Conservation (phyloP, 1,140 invertebrate species). For the Harpegnathos saltator region DNA sequence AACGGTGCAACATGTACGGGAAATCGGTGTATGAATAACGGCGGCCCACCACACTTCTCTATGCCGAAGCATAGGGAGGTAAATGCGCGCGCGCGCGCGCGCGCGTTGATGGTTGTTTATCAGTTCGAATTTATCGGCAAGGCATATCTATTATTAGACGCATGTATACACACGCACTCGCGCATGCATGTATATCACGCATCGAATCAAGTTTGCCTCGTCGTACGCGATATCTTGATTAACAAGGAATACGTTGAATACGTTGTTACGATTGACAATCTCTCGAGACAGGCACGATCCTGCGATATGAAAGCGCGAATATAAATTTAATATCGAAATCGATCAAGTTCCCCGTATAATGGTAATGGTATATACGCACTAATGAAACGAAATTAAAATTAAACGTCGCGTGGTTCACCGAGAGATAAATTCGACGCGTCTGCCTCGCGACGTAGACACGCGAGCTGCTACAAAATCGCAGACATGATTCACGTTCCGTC, state of each 20-base stretch:
- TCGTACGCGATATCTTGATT: conserved; percentile 6
- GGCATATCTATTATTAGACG: conserved; percentile 45
- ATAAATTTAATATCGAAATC: too few species aligned
- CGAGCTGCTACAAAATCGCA: too few species aligned
- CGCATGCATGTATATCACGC: background rate
- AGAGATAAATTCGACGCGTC: too few species aligned
- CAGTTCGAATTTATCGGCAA: conserved; percentile 35
- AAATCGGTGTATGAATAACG: conserved; percentile 17
- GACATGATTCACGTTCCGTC: background rate
- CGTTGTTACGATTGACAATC: background rate
- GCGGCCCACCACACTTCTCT: background rate
- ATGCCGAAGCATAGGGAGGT: conserved; percentile 20
- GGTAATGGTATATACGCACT: too few species aligned
- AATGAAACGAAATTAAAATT: too few species aligned
- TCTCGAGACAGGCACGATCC: background rate
- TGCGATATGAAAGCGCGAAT: background rate
- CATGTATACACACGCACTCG: background rate
- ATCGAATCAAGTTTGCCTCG: conserved; percentile 13
- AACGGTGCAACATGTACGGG: background rate
- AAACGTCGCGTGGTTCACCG: too few species aligned
- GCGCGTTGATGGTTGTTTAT: conserved; percentile 48
- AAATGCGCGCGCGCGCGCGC: background rate
- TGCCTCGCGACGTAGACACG: too few species aligned
- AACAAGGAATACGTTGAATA: background rate
- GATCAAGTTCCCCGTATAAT: too few species aligned